Evolutionary conservation across 2,888 invertebrate genomes (phyloP).

Genomic region (Limnephilus marmoratus): DNA sequence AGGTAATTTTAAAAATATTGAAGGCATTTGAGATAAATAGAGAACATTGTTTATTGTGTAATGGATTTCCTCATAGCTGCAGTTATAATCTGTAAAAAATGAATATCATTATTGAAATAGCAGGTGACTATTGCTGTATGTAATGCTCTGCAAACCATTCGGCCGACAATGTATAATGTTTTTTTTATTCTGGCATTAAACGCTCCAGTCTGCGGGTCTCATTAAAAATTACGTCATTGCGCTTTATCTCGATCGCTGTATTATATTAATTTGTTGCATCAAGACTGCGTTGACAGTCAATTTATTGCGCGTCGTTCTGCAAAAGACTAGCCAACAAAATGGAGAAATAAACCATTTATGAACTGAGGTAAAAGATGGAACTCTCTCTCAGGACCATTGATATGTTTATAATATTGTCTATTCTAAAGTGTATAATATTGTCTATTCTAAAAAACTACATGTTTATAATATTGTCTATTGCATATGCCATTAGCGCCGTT

Average conservation of each 20-base stretch:
- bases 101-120: neutral
- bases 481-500: too few relatives aligned
- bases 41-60: neutral
- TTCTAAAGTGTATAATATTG: too few relatives aligned
- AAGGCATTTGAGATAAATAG: neutral
- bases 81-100: neutral
- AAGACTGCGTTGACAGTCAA: neutral
- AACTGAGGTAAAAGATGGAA: neutral
- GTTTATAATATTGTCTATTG: too few relatives aligned
- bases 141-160: neutral
- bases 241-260: neutral
- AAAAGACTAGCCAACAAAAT: neutral
- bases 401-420: too few relatives aligned
- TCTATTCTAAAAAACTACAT: too few relatives aligned
- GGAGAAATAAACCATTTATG: neutral
- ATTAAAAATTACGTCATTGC: neutral
- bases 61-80: neutral
- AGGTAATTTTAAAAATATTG: neutral
- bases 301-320: neutral
- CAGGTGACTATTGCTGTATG: neutral
- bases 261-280: neutral
- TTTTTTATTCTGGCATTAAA: neutral
- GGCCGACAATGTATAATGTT: neutral
- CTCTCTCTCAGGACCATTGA: too few relatives aligned
- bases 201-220: neutral